These are phyloP conservation scores for Galeopsomyia nigrocyanea DNA, from an alignment of 2,888 invertebrate species.

Conservation along the genomic window DNA sequence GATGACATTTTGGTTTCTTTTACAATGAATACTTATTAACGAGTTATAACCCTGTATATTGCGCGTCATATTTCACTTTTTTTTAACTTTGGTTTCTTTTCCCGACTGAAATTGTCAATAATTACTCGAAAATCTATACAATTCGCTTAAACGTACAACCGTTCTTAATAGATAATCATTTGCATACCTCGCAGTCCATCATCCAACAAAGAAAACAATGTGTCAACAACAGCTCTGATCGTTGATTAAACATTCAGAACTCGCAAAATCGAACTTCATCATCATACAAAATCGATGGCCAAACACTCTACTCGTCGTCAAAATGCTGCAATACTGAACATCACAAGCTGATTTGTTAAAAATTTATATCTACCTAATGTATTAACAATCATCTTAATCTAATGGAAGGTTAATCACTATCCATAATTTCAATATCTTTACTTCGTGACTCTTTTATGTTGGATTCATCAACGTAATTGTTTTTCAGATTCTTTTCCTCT, in stretches of 20 bases:
- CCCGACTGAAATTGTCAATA: conserved; percentile 32
- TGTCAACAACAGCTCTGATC: conserved; percentile 31
- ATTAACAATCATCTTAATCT: conserved; percentile 42
- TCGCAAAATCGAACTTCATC: conserved; percentile 55
- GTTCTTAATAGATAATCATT: conserved; percentile 14
- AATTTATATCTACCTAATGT: conserved; percentile 51
- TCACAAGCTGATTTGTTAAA: conserved; percentile 51
- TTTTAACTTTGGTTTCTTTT: conserved; percentile 44
- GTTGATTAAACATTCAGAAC: conserved; percentile 39
- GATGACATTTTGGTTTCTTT: conserved; percentile 8
- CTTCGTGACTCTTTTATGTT: conserved; percentile 60
- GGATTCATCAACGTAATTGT: conserved; percentile 65
- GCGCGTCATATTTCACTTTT: conserved; percentile 47
- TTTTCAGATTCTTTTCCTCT: conserved; percentile 65
- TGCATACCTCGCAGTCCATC: conserved; percentile 16
- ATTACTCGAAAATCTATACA: conserved; percentile 32
- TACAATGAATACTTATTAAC: conserved; percentile 23
- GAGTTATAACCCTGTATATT: conserved; percentile 50
- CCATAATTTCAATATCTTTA: conserved; percentile 61
- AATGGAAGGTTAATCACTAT: conserved; percentile 62
- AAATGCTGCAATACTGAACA: conserved; percentile 52
- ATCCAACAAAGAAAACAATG: conserved; percentile 32
- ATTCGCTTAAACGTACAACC: conserved; percentile 29
- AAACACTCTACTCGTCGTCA: conserved; percentile 42
- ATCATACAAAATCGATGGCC: conserved; percentile 52